These are phyloP conservation scores for Colostygia pectinataria DNA, from an alignment of 2,888 invertebrate genomes.

Conservation along the genomic window DNA sequence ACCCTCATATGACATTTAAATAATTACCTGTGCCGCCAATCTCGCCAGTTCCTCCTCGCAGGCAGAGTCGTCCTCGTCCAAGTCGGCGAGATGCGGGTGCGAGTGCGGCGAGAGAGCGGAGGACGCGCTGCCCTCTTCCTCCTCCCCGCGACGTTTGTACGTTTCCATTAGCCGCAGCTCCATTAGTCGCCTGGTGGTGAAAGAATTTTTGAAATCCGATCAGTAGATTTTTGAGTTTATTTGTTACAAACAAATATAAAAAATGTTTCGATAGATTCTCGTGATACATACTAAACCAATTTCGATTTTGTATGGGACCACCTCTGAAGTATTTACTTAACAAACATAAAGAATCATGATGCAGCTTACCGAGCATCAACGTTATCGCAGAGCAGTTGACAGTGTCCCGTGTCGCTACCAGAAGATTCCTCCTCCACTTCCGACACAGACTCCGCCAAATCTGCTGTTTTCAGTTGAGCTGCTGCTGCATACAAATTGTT, in stretches of 20 bases:
- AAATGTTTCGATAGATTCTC: too few species aligned
- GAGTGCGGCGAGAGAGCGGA: slow-evolving; percentile 96
- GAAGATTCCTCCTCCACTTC: slow-evolving; percentile 85
- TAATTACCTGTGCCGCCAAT: slow-evolving; percentile 86
- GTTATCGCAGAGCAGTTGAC: slow-evolving; percentile 74
- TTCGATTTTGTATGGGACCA: too few species aligned
- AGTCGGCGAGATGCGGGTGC: slow-evolving; percentile 95
- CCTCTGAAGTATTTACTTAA: too few species aligned
- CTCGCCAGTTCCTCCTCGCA: slow-evolving; percentile 93
- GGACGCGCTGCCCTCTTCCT: slow-evolving; percentile 95
- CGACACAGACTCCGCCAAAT: slow-evolving; percentile 84
- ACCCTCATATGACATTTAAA: too few species aligned
- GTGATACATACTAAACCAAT: too few species aligned
- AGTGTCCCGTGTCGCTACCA: slow-evolving; percentile 79
- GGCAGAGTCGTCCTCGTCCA: slow-evolving; percentile 93
- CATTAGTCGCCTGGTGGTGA: slow-evolving; percentile 83
- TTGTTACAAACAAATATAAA: too few species aligned
- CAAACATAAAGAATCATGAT: too few species aligned
- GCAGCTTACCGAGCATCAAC: slow-evolving; percentile 70
- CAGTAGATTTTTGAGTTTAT: too few species aligned
- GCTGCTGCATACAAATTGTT: slow-evolving; percentile 42
- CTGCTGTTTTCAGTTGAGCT: slow-evolving; percentile 71
- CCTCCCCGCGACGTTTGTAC: slow-evolving; percentile 81
- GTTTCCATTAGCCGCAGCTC: slow-evolving; percentile 83
- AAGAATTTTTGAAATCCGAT: too few species aligned